Conservation (phyloP, 2,888 invertebrate species). For the Busseola fusca region DNA sequence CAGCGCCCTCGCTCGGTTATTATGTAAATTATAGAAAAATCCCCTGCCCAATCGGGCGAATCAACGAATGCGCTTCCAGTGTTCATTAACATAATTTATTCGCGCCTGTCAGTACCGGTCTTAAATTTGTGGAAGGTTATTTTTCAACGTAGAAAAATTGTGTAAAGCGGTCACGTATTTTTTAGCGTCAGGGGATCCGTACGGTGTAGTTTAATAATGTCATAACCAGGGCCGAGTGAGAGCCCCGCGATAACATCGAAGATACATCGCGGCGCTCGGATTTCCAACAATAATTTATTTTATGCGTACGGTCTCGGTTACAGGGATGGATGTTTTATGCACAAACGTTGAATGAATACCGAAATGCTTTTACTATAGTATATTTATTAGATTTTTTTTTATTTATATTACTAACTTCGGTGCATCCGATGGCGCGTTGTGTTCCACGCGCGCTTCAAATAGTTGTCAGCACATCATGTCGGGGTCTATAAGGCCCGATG, state of each 20-base stretch:
- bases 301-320: slow-evolving; percentile 79
- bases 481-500: too few species aligned
- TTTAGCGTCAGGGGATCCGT: slow-evolving; percentile 79
- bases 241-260: slow-evolving; percentile 78
- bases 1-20: slow-evolving; percentile 68
- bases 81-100: slow-evolving; percentile 88
- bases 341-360: slow-evolving; percentile 74
- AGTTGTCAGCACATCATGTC: too few species aligned
- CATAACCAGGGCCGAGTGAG: slow-evolving; percentile 79
- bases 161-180: slow-evolving; percentile 87
- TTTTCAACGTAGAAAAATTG: slow-evolving; percentile 83
- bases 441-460: too few species aligned
- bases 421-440: too few species aligned
- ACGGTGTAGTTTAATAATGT: slow-evolving; percentile 85
- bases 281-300: slow-evolving; percentile 83
- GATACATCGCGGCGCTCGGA: slow-evolving; percentile 77
- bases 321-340: slow-evolving; percentile 75
- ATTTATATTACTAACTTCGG: slow-evolving; percentile 15
- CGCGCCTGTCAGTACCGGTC: slow-evolving; percentile 85
- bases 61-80: slow-evolving; percentile 85
- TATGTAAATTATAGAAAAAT: slow-evolving; percentile 84
- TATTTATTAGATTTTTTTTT: slow-evolving; percentile 57
- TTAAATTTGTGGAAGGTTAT: slow-evolving; percentile 86
- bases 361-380: slow-evolving; percentile 65
- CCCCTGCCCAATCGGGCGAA: slow-evolving; percentile 77